phyloP scores from a whole-genome alignment of 2,113 vertebrate genomes.

The Pelvicachromis taeniatus region DNA sequence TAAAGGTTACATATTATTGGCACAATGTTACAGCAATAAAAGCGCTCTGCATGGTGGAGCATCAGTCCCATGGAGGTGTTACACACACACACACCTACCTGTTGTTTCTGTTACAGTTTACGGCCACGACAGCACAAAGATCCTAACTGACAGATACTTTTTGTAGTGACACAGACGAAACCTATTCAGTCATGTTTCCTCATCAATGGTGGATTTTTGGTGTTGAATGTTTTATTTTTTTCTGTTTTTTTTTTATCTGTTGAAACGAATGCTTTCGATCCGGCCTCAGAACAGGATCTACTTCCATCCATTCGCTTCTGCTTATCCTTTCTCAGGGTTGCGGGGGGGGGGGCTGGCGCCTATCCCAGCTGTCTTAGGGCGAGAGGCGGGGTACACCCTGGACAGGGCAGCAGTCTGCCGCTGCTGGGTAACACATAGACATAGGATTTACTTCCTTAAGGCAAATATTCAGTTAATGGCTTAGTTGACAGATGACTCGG shows the following conservation, averaged over 20 bases:
- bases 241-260: background rate
- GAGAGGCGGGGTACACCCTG: no score
- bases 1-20: background rate
- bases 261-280: background rate
- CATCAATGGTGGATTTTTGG: accelerated
- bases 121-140: background rate
- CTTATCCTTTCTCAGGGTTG: no score
- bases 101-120: background rate
- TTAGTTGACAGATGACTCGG: background rate
- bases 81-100: background rate
- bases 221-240: background rate
- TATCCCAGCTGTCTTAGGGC: no score
- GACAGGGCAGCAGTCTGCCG: no score
- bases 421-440: no score
- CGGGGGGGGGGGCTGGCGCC: no score
- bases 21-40: background rate
- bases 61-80: accelerated
- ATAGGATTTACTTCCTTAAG: no score
- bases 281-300: no score
- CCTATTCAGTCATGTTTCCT: background rate
- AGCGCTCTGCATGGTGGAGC: background rate
- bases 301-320: no score
- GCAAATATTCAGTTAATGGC: no score
- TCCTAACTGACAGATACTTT: background rate
- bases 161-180: background rate